These are phyloP conservation scores for Stomatorhinus ivindoensis DNA, from an alignment of 2,113 vertebrate species.

Conservation along the genomic window DNA sequence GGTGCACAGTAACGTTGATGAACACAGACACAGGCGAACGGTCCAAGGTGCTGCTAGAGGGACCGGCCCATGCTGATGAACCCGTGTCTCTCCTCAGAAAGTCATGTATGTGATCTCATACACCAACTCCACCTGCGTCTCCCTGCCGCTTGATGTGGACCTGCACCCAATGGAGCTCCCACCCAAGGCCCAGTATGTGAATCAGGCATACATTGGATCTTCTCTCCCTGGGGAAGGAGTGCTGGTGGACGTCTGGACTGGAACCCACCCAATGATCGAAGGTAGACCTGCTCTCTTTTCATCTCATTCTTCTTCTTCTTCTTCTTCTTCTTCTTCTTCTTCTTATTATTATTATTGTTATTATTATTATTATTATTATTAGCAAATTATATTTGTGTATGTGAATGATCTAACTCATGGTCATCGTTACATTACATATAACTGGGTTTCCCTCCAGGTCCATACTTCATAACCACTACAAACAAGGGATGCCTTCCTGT, in stretches of 20 bases:
- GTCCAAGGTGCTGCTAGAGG: not conserved
- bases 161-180: not conserved
- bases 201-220: not conserved
- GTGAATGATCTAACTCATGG: not conserved
- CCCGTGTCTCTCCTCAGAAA: not conserved
- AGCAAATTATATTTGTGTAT: not conserved
- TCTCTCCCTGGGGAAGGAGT: not conserved
- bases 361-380: too few relatives aligned
- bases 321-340: not conserved
- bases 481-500: not conserved
- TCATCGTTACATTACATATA: not conserved
- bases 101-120: not conserved
- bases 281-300: not conserved
- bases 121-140: not conserved
- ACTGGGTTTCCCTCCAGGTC: not conserved
- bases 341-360: too few relatives aligned
- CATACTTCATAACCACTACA: not conserved
- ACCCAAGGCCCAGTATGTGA: not conserved
- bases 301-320: not conserved
- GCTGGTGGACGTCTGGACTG: not conserved
- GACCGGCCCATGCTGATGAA: not conserved
- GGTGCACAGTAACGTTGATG: not conserved
- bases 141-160: not conserved
- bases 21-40: not conserved
- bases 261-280: not conserved